A percentile compares a stretch with the other conserved stretches of the same genome.
Evolutionary conservation across 2,797 vertebrate genomes (phyloP).

Genomic region (Zenarchopterus dispar): DNA sequence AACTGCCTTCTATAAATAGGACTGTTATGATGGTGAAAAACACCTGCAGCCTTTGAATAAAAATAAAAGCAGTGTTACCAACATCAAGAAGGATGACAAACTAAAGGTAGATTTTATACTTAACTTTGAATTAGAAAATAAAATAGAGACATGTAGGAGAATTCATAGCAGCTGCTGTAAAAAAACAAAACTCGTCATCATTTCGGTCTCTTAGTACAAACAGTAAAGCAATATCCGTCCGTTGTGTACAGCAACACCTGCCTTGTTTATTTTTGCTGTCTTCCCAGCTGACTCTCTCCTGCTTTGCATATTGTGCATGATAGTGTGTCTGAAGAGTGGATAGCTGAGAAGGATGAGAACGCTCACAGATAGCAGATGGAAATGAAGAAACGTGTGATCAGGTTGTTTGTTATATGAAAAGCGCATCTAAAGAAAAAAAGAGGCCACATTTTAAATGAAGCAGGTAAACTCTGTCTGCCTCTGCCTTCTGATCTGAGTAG

Average conservation of each 20-base stretch:
- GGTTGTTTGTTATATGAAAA: not conserved
- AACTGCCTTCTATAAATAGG: not conserved
- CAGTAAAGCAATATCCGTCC: not conserved
- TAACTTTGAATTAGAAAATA: not conserved
- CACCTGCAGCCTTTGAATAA: not conserved
- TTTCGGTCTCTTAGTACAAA: conserved; percentile 4
- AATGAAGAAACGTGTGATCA: not conserved
- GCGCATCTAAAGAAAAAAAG: not conserved
- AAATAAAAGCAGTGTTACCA: not conserved
- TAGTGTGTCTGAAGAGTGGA: not conserved
- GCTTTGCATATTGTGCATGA: conserved; percentile 11
- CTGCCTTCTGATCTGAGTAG: not conserved
- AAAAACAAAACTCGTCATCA: conserved; percentile 7
- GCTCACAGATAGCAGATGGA: conserved; percentile 15
- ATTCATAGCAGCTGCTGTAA: conserved; percentile 1
- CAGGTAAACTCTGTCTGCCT: not conserved
- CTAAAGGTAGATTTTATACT: not conserved
- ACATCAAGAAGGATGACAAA: not conserved
- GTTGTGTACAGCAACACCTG: conserved; percentile 37
- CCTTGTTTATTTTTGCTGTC: conserved; percentile 30
- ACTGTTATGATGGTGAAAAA: not conserved
- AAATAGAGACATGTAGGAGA: not conserved
- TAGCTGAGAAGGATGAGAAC: conserved; percentile 2
- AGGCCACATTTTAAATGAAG: not conserved
- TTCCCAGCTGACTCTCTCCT: conserved; percentile 22